Evolutionary conservation across 2,888 invertebrate genomes (phyloP).

Genomic region (Ischnura elegans): DNA sequence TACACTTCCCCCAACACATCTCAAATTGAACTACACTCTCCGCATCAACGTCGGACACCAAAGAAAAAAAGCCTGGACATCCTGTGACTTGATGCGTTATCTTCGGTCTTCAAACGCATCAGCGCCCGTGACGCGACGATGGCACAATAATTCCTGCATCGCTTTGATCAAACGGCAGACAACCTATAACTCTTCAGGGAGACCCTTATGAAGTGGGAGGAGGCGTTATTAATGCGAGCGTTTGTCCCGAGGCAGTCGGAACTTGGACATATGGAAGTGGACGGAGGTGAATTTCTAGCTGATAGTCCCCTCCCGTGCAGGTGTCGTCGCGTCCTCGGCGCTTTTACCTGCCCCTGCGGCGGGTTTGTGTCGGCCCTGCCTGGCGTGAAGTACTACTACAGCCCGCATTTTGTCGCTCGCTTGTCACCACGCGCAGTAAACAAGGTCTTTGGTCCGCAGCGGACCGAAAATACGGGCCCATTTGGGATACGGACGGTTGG

Average conservation of each 20-base stretch:
- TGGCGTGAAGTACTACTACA: background rate
- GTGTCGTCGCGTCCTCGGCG: background rate
- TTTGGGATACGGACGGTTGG: no score
- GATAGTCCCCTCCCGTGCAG: background rate
- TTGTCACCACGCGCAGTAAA: background rate
- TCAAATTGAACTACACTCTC: no score
- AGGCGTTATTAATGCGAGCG: background rate
- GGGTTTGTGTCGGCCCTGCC: background rate
- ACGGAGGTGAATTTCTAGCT: background rate
- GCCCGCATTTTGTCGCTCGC: background rate
- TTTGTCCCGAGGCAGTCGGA: background rate
- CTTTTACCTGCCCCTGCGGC: background rate
- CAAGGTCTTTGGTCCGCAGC: background rate
- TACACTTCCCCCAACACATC: no score
- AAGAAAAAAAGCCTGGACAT: no score
- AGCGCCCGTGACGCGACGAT: background rate
- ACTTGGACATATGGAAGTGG: background rate
- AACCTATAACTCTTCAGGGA: no score
- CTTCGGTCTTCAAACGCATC: no score
- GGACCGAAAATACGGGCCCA: background rate
- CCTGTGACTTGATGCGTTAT: no score
- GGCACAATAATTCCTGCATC: background rate
- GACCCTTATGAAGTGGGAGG: no score
- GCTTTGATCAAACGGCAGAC: background rate
- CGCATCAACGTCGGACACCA: no score